Base-by-base conservation (phyloP, 2,797 vertebrate species). In the Pterois miles region DNA sequence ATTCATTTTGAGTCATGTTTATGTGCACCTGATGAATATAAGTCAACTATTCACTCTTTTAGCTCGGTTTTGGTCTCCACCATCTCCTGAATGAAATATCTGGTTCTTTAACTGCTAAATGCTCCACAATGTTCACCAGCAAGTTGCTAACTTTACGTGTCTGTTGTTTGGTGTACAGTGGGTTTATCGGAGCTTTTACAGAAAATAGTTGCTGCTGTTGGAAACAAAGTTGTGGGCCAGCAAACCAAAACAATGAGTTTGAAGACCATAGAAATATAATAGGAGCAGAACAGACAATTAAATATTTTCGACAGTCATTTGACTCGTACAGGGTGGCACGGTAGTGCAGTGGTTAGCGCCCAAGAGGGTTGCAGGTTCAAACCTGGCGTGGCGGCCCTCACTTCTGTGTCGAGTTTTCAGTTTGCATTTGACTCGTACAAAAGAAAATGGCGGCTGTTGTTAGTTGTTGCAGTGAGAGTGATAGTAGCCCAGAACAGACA, bases 191-290 rank as follows among this genome's bases (percentile, higher is more conserved):
- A n/a, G n/a, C n/a, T 22, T 23, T 12, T n/a, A 3, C 36, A 9
- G 36, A 52, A 7, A 52, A 52, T 0, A 52, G 40, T 43, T 43
- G 50, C 8, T n/a, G 31, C 54, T 29, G 54, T 27, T 31, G 27
- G 27, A 29, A 29, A 31, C 54, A 20, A 43, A 43, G 40, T 43
- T 43, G 40, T 43, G 40, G 40, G 16, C 46, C 0, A 50, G 0
- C 8, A 50, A 50, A n/a, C 46, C 1, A 50, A 50, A 50, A 50
- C 46, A 0, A 1, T 2, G 1, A 22, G 46, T 0, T 50, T n/a
- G n/a, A 50, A 5, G 46, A 50, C n/a, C n/a, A n/a, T n/a, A n/a
- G n/a, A n/a, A n/a, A n/a, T n/a, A n/a, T n/a, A n/a, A n/a, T n/a
- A n/a, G n/a, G n/a, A n/a, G n/a, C n/a, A n/a, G n/a, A n/a, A n/a